Percentiles rank a stretch among this genome's conserved stretches.
These are phyloP conservation scores for Morpho deidamia DNA, from an alignment of 2,888 invertebrate genomes.

Conservation along the genomic window DNA sequence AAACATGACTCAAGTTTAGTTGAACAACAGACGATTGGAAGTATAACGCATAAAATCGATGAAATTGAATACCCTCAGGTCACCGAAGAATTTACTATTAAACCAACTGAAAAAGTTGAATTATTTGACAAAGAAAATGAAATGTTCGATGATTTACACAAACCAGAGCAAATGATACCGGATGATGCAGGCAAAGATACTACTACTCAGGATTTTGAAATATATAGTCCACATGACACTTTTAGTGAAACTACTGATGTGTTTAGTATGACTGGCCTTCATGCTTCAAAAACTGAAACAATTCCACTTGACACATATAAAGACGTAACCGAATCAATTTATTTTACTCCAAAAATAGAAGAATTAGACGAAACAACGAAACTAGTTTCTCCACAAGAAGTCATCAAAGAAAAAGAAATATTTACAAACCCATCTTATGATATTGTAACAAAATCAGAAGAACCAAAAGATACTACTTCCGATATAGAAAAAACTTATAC, in stretches of 20 bases:
- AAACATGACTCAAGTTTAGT: background rate
- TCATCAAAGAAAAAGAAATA: background rate
- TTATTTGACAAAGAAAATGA: background rate
- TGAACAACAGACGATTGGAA: background rate
- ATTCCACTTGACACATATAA: background rate
- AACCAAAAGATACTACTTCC: background rate
- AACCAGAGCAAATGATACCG: slow-evolving; percentile 1
- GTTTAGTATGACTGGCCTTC: background rate
- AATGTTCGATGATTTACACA: background rate
- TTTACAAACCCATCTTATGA: background rate
- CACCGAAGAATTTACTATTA: background rate
- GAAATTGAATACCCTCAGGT: background rate
- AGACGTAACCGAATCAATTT: slow-evolving; percentile 3
- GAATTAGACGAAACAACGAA: background rate
- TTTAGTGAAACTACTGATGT: too few relatives aligned
- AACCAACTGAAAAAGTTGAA: background rate
- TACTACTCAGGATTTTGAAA: slow-evolving; percentile 4
- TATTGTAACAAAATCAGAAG: background rate
- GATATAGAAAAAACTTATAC: background rate
- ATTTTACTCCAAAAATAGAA: background rate
- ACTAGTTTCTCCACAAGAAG: background rate
- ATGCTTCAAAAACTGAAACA: background rate
- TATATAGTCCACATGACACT: background rate
- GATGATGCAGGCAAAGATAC: background rate
- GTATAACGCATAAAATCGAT: background rate